Evolutionary conservation across 2,113 vertebrate genomes (phyloP), one percentile per base, ranked within the genome.

Genomic region (Piaya cayana): DNA sequence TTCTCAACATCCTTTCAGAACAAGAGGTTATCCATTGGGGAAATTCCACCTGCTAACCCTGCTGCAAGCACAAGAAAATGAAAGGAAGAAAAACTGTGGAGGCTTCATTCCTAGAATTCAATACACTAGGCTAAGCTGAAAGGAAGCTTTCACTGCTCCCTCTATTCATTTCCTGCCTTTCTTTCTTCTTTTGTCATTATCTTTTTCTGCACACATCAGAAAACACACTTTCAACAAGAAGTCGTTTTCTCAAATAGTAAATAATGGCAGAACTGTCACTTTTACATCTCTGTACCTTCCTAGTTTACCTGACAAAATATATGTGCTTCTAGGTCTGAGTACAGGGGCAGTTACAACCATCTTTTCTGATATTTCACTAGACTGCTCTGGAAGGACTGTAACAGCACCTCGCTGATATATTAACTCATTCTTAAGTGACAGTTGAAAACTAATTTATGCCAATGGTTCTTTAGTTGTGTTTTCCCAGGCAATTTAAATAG

Each of bases 51-150:
- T 95, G 91, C 83, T 86, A 91, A 75, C 42, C 62, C 82, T 93
- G 72, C 72, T 88, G 42, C 26, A 74, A 65, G 37, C 25, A 71
- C 45, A 85, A 85, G 71, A 94, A 92, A 89, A 11, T 3, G 13
- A 72, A 88, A 86, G 49, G 39, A 93, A 84, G 32, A 43, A 80
- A 78, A 94, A n/a, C 26, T 88, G 76, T 93, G 42, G 18, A 80
- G 20, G 21, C 68, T 92, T 90, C 82, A 93, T 97, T 96, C 92
- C 93, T 62, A 78, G 86, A 77, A 90, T 96, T 95, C 94, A 97
- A 63, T 77, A 58, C 93, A 43, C 37, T 94, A 90, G 95, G 92
- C 87, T 68, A 53, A 78, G 22, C 47, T 95, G 85, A 96, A 97
- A 88, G 89, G 58, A 82, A 76, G 58, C 94, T 96, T 96, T 95